These are phyloP conservation scores for Gorsachius goisagi DNA, from an alignment of 2,113 vertebrate species.

Conservation along the genomic window DNA sequence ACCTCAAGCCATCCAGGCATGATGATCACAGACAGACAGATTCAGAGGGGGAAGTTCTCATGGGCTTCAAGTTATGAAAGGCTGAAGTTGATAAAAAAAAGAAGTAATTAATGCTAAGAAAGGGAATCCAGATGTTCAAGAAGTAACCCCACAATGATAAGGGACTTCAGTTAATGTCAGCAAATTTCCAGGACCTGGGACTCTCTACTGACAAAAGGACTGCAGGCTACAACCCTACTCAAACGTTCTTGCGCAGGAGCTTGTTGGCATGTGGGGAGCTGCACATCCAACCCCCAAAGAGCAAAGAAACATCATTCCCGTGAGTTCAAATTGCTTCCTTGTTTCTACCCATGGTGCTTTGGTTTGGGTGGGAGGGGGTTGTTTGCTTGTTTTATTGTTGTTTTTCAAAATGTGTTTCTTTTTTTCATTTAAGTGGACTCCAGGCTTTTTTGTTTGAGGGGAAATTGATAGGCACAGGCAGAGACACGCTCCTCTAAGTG, in stretches of 20 bases:
- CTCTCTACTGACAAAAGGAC: background rate
- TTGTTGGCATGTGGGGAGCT: accelerated
- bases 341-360: accelerated
- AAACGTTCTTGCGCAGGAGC: background rate
- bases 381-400: background rate
- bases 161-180: background rate
- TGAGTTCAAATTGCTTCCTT: background rate
- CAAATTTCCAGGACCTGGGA: background rate
- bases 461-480: background rate
- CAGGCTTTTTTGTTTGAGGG: background rate
- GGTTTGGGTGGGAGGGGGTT: accelerated
- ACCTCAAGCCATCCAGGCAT: background rate
- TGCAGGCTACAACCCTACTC: too few relatives aligned
- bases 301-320: background rate
- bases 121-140: background rate
- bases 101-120: background rate
- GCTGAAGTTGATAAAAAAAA: background rate
- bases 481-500: accelerated
- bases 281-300: accelerated
- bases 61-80: background rate
- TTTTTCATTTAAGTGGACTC: background rate
- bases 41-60: background rate
- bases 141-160: background rate
- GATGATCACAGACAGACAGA: background rate
- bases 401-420: background rate